Evolutionary conservation across 2,113 vertebrate species (phyloP), one percentile per base, ranked within the genome.

Genomic region (Arenaria interpres): DNA sequence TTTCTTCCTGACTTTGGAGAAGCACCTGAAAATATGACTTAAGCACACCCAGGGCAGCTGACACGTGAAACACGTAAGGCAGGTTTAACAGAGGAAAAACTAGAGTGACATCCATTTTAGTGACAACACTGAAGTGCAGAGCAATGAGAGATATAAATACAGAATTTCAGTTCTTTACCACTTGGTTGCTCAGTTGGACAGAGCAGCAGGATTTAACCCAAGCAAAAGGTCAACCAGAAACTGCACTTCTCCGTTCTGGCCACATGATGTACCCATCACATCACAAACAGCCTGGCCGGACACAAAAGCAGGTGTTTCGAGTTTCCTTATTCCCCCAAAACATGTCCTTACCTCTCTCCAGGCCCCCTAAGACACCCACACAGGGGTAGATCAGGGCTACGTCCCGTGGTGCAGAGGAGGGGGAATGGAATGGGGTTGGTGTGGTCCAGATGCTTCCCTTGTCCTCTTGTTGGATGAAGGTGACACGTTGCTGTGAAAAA

Each of bases 231-330:
- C 56, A 41, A 15, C 4, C 5, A 69, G 35, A 41, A 79, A 8
- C 12, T 96, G 89, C 81, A 97, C 24, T 97, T 96, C 89, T 78
- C 18, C 56, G 2, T 62, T 84, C 25, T 62, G 93, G 71, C 97
- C 97, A 96, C 97, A 94, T 33, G 96, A 80, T 92, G 97, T 95
- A 66, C 87, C 73, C 78, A 82, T 83, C 82, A 32, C 83, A 84
- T 94, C 94, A n/a, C 6, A 2, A 66, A 60, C 35, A 64, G 43
- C 43, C 51, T 14, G 59, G 32, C 41, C 5, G 3, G 37, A 12
- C 72, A 18, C 30, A 41, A 53, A 45, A 45, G 77, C 32, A 15
- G 30, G 30, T 37, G 25, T 46, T 37, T 28, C 43, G 32, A 13
- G 12, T 54, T 33, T 30, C 45, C 25, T 4, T 53, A 8, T 53